Evolutionary conservation across 1,140 invertebrate species (phyloP), one percentile per base, ranked within the genome.

Genomic region (Pinna nobilis): DNA sequence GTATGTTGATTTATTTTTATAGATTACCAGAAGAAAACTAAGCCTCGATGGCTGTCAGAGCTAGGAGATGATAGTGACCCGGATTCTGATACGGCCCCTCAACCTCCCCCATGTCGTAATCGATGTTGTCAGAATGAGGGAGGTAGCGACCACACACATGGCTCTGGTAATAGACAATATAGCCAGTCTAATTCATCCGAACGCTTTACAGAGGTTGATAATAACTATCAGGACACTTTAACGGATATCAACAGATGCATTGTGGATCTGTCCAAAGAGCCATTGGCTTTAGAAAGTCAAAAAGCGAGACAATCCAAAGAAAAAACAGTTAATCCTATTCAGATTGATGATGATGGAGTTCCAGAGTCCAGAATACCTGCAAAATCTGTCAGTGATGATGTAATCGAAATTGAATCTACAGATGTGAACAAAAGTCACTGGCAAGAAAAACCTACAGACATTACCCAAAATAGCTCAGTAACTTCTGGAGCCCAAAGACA

Each of bases 21-120:
- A 72, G 70, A 72, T 65, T 61, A 72, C 37, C 49, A 72, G 5
- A 72, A 61, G 39, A 72, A 51, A 13, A 72, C 70, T n/a, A 72
- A 72, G 57, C 70, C 70, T 23, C 39, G 60, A 47, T 72, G 70
- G 70, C 32, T 72, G 7, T 49, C 25, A 44, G 51, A 30, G 28
- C 32, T 35, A 3, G 70, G 57, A 32, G 28, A 44, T 44, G 61
- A 65, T 49, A 50, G 15, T 47, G 70, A 72, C 47, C 30, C 49
- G 15, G 37, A 23, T 3, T 32, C 32, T 57, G 70, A 72, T 47
- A 23, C 61, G 18, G 61, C 61, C 6, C 70, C 70, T 1, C 39
- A 32, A 3, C 69, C 69, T 20, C 41, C 69, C n/a, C 49, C 50
- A n/a, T 72, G 60, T 65, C 28, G 60, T 13, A 51, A 65, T 15